Conservation (phyloP, 2,888 invertebrate species). For the Plebejus anna region DNA sequence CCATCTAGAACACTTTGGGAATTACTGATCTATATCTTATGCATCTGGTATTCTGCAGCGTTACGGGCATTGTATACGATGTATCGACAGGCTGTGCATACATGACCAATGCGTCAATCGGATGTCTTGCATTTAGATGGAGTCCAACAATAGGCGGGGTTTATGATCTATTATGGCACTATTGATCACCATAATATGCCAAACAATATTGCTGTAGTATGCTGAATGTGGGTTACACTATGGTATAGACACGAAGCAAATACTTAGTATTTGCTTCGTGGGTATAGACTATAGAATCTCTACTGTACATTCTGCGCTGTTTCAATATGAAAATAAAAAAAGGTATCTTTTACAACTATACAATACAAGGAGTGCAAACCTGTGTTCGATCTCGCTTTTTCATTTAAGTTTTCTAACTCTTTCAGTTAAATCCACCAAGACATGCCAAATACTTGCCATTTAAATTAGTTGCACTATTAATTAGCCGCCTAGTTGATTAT, state of each 20-base stretch:
- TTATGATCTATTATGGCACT: neutral
- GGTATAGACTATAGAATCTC: too few species aligned
- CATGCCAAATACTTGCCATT: neutral
- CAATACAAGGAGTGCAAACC: neutral
- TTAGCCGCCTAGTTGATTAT: too few species aligned
- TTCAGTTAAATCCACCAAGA: neutral
- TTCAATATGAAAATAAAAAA: neutral
- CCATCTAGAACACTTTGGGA: too few species aligned
- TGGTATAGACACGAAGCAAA: too few species aligned
- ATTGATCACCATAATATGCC: neutral
- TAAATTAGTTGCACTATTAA: neutral
- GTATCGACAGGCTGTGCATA: conserved; percentile 31
- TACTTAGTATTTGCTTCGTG: too few species aligned
- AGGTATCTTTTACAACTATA: too few species aligned
- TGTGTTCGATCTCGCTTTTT: neutral
- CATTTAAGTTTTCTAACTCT: neutral
- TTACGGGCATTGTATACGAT: conserved; percentile 32
- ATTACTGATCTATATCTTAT: conserved; percentile 4
- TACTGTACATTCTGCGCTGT: neutral
- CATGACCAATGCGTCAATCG: conserved; percentile 33
- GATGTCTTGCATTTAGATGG: conserved; percentile 43
- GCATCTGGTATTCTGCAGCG: conserved; percentile 33
- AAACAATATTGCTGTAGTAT: neutral
- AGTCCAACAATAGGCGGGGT: conserved; percentile 37
- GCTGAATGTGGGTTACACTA: neutral